phyloP scores from a whole-genome alignment of 2,888 invertebrate species.

The Tenthredo distinguenda region DNA sequence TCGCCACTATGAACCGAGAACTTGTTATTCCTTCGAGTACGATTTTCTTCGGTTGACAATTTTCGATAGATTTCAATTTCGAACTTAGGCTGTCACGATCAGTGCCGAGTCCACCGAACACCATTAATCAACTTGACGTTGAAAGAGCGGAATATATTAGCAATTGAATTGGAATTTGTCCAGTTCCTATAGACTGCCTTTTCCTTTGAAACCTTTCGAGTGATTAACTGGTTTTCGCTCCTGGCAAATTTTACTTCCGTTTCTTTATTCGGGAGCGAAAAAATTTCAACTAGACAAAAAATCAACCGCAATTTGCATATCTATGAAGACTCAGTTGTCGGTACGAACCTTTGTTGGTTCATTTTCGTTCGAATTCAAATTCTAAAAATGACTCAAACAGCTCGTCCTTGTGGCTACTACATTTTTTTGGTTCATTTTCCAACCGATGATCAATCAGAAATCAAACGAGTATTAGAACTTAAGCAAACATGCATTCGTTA shows the following conservation, averaged over 20 bases:
- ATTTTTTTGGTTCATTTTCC: neutral
- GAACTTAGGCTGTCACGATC: neutral
- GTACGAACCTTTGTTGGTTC: neutral
- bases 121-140: constrained; percentile 47
- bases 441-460: neutral
- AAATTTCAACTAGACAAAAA: neutral
- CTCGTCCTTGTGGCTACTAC: neutral
- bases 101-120: neutral
- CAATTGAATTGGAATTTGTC: constrained; percentile 52
- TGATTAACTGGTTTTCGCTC: constrained; percentile 49
- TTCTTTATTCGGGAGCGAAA: constrained; percentile 25
- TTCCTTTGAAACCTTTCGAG: constrained; percentile 28
- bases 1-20: neutral
- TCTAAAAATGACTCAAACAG: neutral
- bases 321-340: constrained; percentile 2
- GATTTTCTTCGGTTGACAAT: neutral
- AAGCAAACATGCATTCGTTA: neutral
- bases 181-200: constrained; percentile 46
- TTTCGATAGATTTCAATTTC: neutral
- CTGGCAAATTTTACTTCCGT: constrained; percentile 44
- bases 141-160: constrained; percentile 50
- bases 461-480: neutral
- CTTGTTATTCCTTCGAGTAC: neutral
- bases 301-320: constrained; percentile 15
- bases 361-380: constrained; percentile 12